Conservation (phyloP, 2,113 vertebrate genomes). For the Riparia riparia region DNA sequence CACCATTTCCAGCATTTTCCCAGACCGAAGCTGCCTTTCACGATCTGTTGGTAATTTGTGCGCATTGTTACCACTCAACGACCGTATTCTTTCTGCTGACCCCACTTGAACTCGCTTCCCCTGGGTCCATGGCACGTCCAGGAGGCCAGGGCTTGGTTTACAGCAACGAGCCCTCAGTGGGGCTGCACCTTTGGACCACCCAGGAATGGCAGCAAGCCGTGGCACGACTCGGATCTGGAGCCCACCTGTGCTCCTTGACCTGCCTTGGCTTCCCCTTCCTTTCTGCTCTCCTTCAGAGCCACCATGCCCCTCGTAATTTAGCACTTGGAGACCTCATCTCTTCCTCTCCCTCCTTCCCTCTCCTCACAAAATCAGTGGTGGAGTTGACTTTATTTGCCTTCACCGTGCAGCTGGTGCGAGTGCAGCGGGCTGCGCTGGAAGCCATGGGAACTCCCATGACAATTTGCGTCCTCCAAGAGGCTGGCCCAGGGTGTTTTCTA, state of each 20-base stretch:
- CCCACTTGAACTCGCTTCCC: slow-evolving; percentile 43
- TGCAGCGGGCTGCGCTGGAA: background rate
- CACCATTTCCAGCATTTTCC: background rate
- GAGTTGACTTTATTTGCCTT: background rate
- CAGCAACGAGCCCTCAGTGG: background rate
- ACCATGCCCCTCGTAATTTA: background rate
- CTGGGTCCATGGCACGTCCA: background rate
- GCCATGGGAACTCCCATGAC: slow-evolving; percentile 9
- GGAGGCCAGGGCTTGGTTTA: slow-evolving; percentile 13
- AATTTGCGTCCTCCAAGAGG: slow-evolving; percentile 27
- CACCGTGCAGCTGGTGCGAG: background rate
- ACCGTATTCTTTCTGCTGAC: slow-evolving; percentile 19
- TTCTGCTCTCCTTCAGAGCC: background rate
- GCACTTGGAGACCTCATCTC: background rate
- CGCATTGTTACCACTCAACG: slow-evolving; percentile 40
- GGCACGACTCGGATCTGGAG: background rate
- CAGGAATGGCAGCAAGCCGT: background rate
- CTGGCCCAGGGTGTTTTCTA: slow-evolving; percentile 55
- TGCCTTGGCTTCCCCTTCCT: background rate
- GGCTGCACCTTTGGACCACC: slow-evolving; percentile 56
- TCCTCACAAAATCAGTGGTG: background rate
- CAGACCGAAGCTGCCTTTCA: background rate
- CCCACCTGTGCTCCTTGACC: slow-evolving; percentile 62
- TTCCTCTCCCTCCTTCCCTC: background rate
- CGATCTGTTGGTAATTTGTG: slow-evolving; percentile 13